Evolutionary conservation across 2,888 invertebrate species (phyloP).

Genomic region (Acleris laterana): DNA sequence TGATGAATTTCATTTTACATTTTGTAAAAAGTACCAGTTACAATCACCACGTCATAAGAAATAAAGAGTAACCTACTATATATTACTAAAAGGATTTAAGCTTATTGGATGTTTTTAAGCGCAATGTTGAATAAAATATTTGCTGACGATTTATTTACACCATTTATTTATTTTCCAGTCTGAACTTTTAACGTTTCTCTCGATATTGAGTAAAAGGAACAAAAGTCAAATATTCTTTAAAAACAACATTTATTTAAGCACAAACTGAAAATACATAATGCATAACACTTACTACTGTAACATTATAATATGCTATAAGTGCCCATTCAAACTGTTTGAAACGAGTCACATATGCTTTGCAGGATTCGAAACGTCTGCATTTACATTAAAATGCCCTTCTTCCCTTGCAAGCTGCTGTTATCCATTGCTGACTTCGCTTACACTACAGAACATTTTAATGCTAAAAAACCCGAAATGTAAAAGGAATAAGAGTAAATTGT

Average conservation of each 20-base stretch:
- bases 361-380: constrained; percentile 27
- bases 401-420: neutral
- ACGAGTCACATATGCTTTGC: constrained; percentile 31
- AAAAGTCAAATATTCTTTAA: too few relatives aligned
- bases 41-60: too few relatives aligned
- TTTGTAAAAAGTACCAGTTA: too few relatives aligned
- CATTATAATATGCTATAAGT: constrained; percentile 36
- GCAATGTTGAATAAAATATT: too few relatives aligned
- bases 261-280: constrained; percentile 24
- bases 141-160: too few relatives aligned
- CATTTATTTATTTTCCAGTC: too few relatives aligned
- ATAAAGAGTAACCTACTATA: too few relatives aligned
- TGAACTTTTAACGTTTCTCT: too few relatives aligned
- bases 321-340: constrained; percentile 33
- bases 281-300: constrained; percentile 20
- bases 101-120: too few relatives aligned
- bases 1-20: too few relatives aligned
- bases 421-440: constrained; percentile 1
- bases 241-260: neutral
- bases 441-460: too few relatives aligned
- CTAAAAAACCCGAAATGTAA: constrained; percentile 9
- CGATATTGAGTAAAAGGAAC: neutral
- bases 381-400: constrained; percentile 5
- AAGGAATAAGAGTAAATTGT: constrained; percentile 18
- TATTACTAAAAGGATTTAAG: too few relatives aligned